Percentiles rank a stretch among this genome's conserved stretches.
Evolutionary conservation across 2,888 invertebrate species (phyloP).

Genomic region (Drosophila testacea): DNA sequence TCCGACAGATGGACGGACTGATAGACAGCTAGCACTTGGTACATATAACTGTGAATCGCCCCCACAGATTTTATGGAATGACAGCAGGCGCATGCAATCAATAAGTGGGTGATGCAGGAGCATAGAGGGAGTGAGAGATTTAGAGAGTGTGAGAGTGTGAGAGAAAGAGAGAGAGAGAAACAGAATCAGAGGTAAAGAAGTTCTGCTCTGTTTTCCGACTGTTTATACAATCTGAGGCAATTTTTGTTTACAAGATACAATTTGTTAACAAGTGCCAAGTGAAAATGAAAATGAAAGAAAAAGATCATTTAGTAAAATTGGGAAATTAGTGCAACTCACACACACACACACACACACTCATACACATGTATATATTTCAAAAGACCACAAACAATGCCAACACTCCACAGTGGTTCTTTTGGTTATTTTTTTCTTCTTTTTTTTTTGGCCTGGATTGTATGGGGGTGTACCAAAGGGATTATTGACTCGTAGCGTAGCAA

Average conservation of each 20-base stretch:
- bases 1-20: conserved; percentile 23
- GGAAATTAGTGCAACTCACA: conserved; percentile 58
- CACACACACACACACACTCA: not conserved
- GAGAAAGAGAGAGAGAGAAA: not conserved
- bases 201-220: conserved; percentile 21
- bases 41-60: conserved; percentile 18
- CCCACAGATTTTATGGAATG: conserved; percentile 28
- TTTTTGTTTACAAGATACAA: conserved; percentile 62
- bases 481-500: conserved; percentile 71
- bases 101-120: conserved; percentile 45
- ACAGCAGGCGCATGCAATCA: conserved; percentile 47
- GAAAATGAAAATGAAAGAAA: conserved; percentile 32
- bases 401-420: conserved; percentile 19
- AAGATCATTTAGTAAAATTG: conserved; percentile 54
- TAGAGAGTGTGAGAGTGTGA: not conserved
- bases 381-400: conserved; percentile 62
- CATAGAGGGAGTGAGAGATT: not conserved
- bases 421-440: no score
- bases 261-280: conserved; percentile 79
- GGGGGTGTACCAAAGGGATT: conserved; percentile 62
- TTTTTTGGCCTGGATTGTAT: conserved; percentile 7
- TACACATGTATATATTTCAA: conserved; percentile 50
- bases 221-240: conserved; percentile 45
- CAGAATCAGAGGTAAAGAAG: not conserved
- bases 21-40: conserved; percentile 11